Conservation (phyloP, 2,113 vertebrate species). For the Amphiprion percula region DNA sequence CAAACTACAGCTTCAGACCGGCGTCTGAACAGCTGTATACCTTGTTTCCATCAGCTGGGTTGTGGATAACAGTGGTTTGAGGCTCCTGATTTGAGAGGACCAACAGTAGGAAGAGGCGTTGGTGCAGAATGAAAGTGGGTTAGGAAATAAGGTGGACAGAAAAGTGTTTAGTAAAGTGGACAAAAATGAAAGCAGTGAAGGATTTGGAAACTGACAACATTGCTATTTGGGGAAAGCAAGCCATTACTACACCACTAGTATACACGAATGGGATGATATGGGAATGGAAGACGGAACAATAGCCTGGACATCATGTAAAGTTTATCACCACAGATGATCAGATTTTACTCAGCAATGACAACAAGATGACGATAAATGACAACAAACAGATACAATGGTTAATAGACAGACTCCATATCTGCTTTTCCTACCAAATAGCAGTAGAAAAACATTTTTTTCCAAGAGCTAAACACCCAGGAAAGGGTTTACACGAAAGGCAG, state of each 20-base stretch:
- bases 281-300: not conserved
- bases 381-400: not conserved
- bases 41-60: constrained; percentile 98
- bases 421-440: not conserved
- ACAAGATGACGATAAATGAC: not conserved
- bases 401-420: not conserved
- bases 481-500: not conserved
- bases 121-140: constrained; percentile 80
- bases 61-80: constrained; percentile 99
- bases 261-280: constrained; percentile 4
- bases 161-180: constrained; percentile 32
- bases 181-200: not conserved
- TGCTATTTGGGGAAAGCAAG: not conserved
- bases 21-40: constrained; percentile 86
- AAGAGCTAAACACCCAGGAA: not conserved
- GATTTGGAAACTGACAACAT: not conserved
- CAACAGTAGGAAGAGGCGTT: constrained; percentile 77
- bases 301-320: constrained; percentile 7
- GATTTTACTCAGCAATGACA: not conserved
- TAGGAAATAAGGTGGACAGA: constrained; percentile 69
- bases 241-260: not conserved
- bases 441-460: not conserved
- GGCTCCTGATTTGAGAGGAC: constrained; percentile 93
- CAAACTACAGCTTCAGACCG: constrained; percentile 25
- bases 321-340: constrained; percentile 12